These are phyloP conservation scores for Eulimnadia texana DNA, from an alignment of 1,140 invertebrate genomes.

Conservation along the genomic window DNA sequence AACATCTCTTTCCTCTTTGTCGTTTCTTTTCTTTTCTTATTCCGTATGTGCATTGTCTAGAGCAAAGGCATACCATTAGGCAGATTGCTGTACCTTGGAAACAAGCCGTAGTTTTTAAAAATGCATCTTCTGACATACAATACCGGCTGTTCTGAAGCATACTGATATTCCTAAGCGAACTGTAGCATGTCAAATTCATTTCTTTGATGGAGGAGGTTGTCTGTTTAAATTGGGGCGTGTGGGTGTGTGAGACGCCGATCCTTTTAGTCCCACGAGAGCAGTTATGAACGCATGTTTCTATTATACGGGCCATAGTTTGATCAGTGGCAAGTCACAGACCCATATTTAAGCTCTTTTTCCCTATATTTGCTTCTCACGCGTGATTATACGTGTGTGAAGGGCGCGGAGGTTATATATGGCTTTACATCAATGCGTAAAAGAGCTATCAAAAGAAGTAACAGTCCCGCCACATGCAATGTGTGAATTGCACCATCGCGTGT, in stretches of 20 bases:
- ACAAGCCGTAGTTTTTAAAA: too few relatives aligned
- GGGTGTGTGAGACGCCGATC: not conserved
- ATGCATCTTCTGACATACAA: too few relatives aligned
- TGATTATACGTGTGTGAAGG: not conserved
- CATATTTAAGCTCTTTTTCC: not conserved
- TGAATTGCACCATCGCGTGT: not conserved
- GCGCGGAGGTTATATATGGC: not conserved
- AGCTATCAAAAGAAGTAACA: not conserved
- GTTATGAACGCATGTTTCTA: not conserved
- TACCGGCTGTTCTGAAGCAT: not conserved
- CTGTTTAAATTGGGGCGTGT: not conserved
- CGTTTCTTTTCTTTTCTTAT: not conserved
- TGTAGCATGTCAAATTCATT: not conserved
- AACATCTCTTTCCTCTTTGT: not conserved
- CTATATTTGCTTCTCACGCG: not conserved
- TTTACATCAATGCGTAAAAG: not conserved
- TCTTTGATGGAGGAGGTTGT: not conserved
- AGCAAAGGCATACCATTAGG: not conserved
- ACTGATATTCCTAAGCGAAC: not conserved
- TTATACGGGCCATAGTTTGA: not conserved
- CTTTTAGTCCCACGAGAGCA: not conserved
- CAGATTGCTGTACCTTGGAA: too few relatives aligned
- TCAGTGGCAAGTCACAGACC: not conserved
- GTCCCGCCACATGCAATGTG: not conserved
- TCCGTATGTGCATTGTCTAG: not conserved